Evolutionary conservation across 2,888 invertebrate genomes (phyloP).

Genomic region (Watsonalla binaria): DNA sequence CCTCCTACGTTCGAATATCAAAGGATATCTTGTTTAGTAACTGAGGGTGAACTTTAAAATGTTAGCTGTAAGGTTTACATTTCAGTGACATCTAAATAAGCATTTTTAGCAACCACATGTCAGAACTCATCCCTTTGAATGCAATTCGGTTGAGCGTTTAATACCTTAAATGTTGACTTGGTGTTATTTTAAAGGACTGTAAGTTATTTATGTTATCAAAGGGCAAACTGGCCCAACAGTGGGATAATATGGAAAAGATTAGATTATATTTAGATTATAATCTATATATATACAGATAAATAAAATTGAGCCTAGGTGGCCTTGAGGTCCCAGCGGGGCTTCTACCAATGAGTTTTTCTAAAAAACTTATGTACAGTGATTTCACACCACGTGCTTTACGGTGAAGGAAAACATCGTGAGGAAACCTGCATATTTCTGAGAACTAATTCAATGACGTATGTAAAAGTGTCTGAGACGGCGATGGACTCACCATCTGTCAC

Average conservation of each 20-base stretch:
- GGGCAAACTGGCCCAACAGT: slow-evolving; percentile 10
- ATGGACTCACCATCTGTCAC: too few relatives aligned
- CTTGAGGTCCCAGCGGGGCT: too few relatives aligned
- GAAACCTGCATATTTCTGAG: too few relatives aligned
- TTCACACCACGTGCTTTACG: too few relatives aligned
- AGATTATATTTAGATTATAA: neutral
- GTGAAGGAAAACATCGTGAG: too few relatives aligned
- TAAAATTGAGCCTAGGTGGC: too few relatives aligned
- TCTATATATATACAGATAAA: neutral
- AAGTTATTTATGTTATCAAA: slow-evolving; percentile 14
- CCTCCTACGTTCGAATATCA: slow-evolving; percentile 20
- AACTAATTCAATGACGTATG: too few relatives aligned
- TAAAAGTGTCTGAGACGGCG: too few relatives aligned
- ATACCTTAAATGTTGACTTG: slow-evolving; percentile 32
- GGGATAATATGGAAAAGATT: neutral
- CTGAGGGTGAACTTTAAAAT: slow-evolving; percentile 25
- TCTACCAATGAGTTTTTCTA: too few relatives aligned
- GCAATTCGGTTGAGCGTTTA: slow-evolving; percentile 47
- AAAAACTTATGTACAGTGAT: too few relatives aligned
- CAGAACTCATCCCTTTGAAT: slow-evolving; percentile 37
- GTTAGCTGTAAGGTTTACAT: slow-evolving; percentile 21
- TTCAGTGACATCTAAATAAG: slow-evolving; percentile 14
- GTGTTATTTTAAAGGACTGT: slow-evolving; percentile 25
- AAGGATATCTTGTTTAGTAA: slow-evolving; percentile 4
- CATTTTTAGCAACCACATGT: slow-evolving; percentile 24